phyloP scores from a whole-genome alignment of 2,113 vertebrate species.

The Centrocercus urophasianus region DNA sequence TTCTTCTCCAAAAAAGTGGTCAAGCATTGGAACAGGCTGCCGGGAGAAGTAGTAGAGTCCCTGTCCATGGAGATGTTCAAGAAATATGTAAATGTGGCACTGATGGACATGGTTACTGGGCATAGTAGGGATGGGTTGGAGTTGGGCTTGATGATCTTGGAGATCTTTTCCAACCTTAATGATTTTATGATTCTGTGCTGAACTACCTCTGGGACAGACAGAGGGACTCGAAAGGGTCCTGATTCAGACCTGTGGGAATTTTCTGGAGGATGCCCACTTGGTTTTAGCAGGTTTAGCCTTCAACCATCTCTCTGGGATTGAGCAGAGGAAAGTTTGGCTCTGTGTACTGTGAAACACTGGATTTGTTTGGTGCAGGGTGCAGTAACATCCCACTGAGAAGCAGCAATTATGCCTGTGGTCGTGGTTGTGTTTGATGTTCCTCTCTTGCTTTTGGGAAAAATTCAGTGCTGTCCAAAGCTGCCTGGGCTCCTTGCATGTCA shows the following conservation, averaged over 20 bases:
- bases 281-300: background rate
- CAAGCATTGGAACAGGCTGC: too few species aligned
- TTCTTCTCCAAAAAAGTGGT: too few species aligned
- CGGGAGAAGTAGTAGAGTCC: too few species aligned
- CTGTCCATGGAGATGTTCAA: too few species aligned
- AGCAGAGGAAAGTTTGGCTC: background rate
- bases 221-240: background rate
- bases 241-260: background rate
- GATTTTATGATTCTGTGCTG: too few species aligned
- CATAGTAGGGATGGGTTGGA: too few species aligned
- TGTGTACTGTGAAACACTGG: accelerated
- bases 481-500: background rate
- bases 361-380: background rate
- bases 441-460: background rate
- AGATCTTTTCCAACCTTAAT: too few species aligned
- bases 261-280: background rate
- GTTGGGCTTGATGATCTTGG: too few species aligned
- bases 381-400: background rate
- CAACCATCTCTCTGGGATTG: background rate
- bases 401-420: background rate
- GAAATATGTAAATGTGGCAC: too few species aligned
- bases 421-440: background rate
- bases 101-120: too few species aligned
- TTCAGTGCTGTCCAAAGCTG: background rate
- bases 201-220: background rate